These are phyloP conservation scores for Phycodurus eques DNA, from an alignment of 2,113 vertebrate species.

Conservation along the genomic window DNA sequence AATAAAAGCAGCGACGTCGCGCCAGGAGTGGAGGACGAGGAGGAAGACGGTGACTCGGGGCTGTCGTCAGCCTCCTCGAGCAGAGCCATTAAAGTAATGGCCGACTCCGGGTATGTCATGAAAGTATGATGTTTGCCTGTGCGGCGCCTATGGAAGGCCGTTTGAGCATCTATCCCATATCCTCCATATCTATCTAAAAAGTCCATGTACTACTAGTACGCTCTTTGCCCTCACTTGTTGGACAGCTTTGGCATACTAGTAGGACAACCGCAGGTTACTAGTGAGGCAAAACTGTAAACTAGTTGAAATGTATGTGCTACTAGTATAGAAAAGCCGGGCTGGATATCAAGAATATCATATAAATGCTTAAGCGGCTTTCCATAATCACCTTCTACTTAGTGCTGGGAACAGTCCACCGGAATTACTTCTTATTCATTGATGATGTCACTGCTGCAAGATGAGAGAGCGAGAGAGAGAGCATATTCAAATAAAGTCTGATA, in stretches of 20 bases:
- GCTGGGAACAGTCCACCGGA: neutral
- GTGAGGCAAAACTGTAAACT: too few species aligned
- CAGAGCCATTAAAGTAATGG: constrained; percentile 16
- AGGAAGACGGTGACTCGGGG: constrained; percentile 31
- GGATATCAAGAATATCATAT: too few species aligned
- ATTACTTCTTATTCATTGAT: neutral
- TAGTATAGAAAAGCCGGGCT: too few species aligned
- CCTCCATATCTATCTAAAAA: too few species aligned
- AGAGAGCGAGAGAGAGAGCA: neutral
- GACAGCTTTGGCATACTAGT: too few species aligned
- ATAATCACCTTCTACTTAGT: too few species aligned
- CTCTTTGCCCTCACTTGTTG: too few species aligned
- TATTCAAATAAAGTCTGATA: neutral
- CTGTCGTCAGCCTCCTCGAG: constrained; percentile 22
- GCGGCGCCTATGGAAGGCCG: neutral
- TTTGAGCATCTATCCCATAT: too few species aligned
- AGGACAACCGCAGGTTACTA: too few species aligned
- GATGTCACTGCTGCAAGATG: neutral
- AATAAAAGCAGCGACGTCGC: constrained; percentile 14
- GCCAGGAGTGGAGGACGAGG: constrained; percentile 11
- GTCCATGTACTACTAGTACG: too few species aligned
- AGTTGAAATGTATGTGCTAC: too few species aligned
- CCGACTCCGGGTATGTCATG: constrained; percentile 22
- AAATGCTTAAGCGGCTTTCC: too few species aligned
- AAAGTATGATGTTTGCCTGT: constrained; percentile 11